A percentile compares a stretch with the other conserved stretches of the same genome.
Evolutionary conservation across 2,797 vertebrate species (phyloP).

Genomic region (Acipenser oxyrinchus): DNA sequence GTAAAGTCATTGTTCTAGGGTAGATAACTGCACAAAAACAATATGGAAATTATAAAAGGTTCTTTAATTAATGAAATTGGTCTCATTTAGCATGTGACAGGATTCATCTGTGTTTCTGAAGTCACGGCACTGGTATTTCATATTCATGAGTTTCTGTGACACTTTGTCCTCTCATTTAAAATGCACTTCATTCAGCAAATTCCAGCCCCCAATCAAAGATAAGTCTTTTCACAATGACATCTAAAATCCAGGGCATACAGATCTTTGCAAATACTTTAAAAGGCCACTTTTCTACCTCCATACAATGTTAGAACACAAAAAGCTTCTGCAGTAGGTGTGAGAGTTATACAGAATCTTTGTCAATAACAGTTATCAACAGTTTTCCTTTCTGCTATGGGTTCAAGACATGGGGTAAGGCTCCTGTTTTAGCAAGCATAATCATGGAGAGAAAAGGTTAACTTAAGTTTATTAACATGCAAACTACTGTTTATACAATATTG

Average conservation of each 20-base stretch:
- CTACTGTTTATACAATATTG: too few relatives aligned
- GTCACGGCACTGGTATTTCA: slow-evolving; percentile 73
- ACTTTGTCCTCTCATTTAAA: slow-evolving; percentile 81
- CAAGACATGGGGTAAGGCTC: slow-evolving; percentile 28
- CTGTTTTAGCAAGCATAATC: too few relatives aligned
- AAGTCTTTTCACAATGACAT: slow-evolving; percentile 82
- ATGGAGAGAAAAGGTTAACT: too few relatives aligned
- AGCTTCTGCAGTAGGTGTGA: neutral
- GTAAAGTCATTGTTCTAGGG: too few relatives aligned
- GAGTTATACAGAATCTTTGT: slow-evolving; percentile 27
- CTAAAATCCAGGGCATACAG: slow-evolving; percentile 76
- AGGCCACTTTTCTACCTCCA: slow-evolving; percentile 30
- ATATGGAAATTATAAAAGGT: neutral
- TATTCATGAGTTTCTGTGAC: slow-evolving; percentile 85
- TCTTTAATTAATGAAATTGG: slow-evolving; percentile 85
- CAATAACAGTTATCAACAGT: slow-evolving; percentile 50
- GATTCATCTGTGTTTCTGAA: slow-evolving; percentile 73
- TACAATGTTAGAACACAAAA: too few relatives aligned
- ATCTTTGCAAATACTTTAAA: slow-evolving; percentile 56
- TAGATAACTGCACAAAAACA: too few relatives aligned
- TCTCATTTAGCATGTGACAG: slow-evolving; percentile 76
- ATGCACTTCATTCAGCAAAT: slow-evolving; percentile 56
- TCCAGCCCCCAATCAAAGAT: slow-evolving; percentile 60
- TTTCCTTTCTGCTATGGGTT: slow-evolving; percentile 39
- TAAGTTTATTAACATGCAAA: too few relatives aligned